Percentiles rank a stretch among this genome's conserved stretches.
These are phyloP conservation scores for Copsychus sechellarum DNA, from an alignment of 2,113 vertebrate genomes.

Conservation along the genomic window DNA sequence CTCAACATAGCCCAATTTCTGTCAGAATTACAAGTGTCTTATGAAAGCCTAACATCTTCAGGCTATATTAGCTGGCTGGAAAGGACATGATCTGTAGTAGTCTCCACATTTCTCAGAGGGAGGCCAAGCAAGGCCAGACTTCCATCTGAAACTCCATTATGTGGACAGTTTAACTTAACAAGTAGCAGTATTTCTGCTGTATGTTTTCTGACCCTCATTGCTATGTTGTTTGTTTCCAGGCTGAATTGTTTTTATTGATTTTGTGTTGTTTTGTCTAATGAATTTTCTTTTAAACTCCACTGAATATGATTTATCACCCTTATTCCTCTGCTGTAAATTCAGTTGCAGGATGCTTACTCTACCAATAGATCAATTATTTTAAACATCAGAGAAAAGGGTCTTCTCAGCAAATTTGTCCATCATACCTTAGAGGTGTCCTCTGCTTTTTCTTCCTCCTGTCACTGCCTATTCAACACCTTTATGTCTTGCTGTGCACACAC, in stretches of 20 bases:
- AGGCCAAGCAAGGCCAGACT: not conserved
- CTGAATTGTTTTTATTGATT: slow-evolving; percentile 29
- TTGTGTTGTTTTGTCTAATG: not conserved
- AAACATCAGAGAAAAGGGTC: not conserved
- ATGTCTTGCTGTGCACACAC: not conserved
- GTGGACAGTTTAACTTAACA: not conserved
- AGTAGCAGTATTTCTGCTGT: not conserved
- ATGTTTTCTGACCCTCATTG: not conserved
- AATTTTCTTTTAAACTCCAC: not conserved
- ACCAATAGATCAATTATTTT: not conserved
- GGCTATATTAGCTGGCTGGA: not conserved
- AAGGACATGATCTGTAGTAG: not conserved
- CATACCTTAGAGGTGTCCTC: not conserved
- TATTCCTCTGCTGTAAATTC: not conserved
- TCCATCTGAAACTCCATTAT: not conserved
- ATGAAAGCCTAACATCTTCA: not conserved
- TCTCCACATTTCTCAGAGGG: not conserved
- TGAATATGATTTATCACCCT: slow-evolving; percentile 8
- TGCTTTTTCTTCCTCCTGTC: not conserved
- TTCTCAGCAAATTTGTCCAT: not conserved
- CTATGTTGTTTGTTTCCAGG: not conserved
- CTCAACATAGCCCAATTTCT: not conserved
- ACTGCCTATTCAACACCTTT: not conserved
- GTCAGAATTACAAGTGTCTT: not conserved
- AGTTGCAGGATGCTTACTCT: not conserved